phyloP scores from a whole-genome alignment of 2,797 vertebrate genomes.

The Lycodopsis pacificus region DNA sequence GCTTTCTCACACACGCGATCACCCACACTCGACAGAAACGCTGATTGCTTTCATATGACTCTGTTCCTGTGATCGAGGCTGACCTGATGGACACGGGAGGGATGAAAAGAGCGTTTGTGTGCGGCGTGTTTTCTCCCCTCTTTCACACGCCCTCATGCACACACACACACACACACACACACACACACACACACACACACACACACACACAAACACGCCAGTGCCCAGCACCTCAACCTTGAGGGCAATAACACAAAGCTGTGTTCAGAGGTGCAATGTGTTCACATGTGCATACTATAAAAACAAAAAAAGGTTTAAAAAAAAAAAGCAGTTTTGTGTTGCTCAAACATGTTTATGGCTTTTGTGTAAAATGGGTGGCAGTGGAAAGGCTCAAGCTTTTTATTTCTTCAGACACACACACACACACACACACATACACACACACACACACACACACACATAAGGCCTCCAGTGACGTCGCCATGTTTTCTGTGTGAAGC shows the following conservation, averaged over 20 bases:
- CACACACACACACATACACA: too few relatives aligned
- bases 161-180: constrained; percentile 5
- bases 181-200: constrained; percentile 20
- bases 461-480: constrained; percentile 68
- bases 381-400: constrained; percentile 55
- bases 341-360: constrained; percentile 78
- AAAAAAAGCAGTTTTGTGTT: constrained; percentile 74
- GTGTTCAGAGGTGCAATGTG: constrained; percentile 66
- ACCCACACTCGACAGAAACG: constrained; percentile 33
- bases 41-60: constrained; percentile 75
- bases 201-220: constrained; percentile 36
- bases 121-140: constrained; percentile 45
- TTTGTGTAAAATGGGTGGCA: constrained; percentile 70
- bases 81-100: constrained; percentile 64
- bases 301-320: constrained; percentile 10
- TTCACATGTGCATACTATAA: constrained; percentile 76
- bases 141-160: constrained; percentile 33
- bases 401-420: constrained; percentile 5
- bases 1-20: constrained; percentile 23
- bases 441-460: constrained; percentile 4
- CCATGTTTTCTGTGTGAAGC: constrained; percentile 72
- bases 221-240: constrained; percentile 65
- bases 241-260: constrained; percentile 59
- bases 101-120: constrained; percentile 61
- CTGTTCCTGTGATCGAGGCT: constrained; percentile 73